Evolutionary conservation across 2,888 invertebrate species (phyloP), one percentile per base, ranked within the genome.

Genomic region (Nephrocerus scutellatus): DNA sequence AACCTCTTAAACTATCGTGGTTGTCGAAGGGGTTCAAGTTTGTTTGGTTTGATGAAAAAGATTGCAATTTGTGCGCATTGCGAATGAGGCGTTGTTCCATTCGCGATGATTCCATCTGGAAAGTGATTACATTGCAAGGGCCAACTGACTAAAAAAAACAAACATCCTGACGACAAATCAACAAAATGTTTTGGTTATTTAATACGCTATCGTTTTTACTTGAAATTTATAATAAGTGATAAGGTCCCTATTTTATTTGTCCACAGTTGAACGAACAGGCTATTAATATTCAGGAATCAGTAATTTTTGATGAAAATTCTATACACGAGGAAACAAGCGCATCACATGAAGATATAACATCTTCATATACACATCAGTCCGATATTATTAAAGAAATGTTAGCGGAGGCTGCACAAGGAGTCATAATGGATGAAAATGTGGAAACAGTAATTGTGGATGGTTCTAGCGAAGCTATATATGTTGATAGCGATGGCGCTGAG

Each of bases 1-100:
- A 16, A 36, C 41, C 45, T 45, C 40, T 43, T 42, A 43, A 15
- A 45, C 39, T 37, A 29, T 8, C 18, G 16, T 7, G 16, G 18
- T 38, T 37, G 26, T 34, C 34, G 30, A 26, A 15, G 9, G 14
- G 19, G 22, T 22, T 21, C 8, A 19, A 16, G 8, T 29, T 25
- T 25, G 24, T 10, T 37, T 30, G 36, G 25, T 31, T 41, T 68
- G 68, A 68, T 63, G 66, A 63, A 54, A 55, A 43, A 28, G 22
- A 52, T 43, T 54, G 64, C 66, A 59, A 44, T 51, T 43, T 42
- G 46, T 41, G n/a, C n/a, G n/a, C 43, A 41, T 49, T 64, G 63
- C 48, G 52, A 51, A 53, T 63, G 68, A 53, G 65, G 62, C 63
- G 73, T 71, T 63, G 71, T 71, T 50, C 73, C 73, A 64, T 70